Evolutionary conservation across 2,888 invertebrate genomes (phyloP), one percentile per base, ranked within the genome.

Genomic region (Tetragnatha montana): DNA sequence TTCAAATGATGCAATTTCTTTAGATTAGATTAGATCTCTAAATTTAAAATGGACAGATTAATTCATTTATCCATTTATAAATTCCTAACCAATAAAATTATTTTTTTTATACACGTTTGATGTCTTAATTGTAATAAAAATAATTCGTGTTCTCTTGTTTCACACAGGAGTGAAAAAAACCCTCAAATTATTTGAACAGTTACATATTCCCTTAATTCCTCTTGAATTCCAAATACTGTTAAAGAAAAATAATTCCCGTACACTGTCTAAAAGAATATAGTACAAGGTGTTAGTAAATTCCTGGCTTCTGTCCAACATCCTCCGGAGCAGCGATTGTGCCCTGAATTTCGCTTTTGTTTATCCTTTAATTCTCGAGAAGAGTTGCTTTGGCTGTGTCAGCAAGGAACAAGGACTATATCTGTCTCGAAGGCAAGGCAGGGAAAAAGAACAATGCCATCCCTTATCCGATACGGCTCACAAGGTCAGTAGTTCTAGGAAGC

Each of bases 401-500:
- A 81, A 51, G 70, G 80, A 80, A 89, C 76, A 89, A 89, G 74
- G 83, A 47, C 85, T 85, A 85, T 89, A 84, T 89, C 84, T 85
- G 89, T 89, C 75, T 84, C 68, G 49, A 50, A 21, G 49, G 80
- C 50, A 75, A 21, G 49, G 80, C 50, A 75, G 51, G 49, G 74
- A 68, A 76, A 8, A 8, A 19, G 69, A 89, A 89, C 85, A 89
- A 89, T 81, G 85, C 22, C 75, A 68, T 81, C 73, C 80, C 76
- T 85, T 85, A 85, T 88, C 71, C 69, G 69, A 75, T 60, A 68
- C 80, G 73, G 75, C 50, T 22, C 60, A 81, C 89, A 89, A 89
- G 89, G 89, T 89, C 81, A 89, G 81, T 85, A 80, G 84, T 81
- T 84, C 60, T 35, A 85, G 75, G 80, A 68, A 82, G 76, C 79